These are phyloP conservation scores for Teleogryllus occipitalis DNA, from an alignment of 1,140 invertebrate species.

Conservation along the genomic window DNA sequence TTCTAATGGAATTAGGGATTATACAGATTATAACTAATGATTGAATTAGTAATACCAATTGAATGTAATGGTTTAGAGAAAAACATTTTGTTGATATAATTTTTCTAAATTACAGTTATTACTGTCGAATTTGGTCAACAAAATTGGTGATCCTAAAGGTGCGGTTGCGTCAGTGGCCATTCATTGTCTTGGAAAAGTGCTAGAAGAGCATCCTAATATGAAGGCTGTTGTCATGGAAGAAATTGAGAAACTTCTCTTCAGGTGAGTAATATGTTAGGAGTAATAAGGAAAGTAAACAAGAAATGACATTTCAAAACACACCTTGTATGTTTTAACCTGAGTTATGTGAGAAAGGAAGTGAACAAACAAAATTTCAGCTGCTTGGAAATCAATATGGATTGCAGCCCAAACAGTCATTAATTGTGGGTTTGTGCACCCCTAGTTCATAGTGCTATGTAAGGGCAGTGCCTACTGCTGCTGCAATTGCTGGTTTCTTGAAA, in stretches of 20 bases:
- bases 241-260: slow-evolving; percentile 82
- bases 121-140: slow-evolving; percentile 79
- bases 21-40: not conserved
- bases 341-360: too few species aligned
- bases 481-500: too few species aligned
- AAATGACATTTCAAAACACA: too few species aligned
- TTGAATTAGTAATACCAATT: not conserved
- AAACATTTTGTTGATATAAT: not conserved
- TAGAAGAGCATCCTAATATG: slow-evolving; percentile 87
- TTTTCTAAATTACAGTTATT: slow-evolving; percentile 48
- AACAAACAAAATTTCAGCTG: too few species aligned
- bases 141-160: slow-evolving; percentile 85
- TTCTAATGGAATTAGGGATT: not conserved
- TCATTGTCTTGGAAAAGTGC: slow-evolving; percentile 74
- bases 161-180: slow-evolving; percentile 81
- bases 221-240: slow-evolving; percentile 78
- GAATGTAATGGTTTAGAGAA: not conserved
- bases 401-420: too few species aligned
- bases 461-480: too few species aligned
- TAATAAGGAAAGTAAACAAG: too few species aligned
- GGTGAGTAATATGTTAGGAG: slow-evolving; percentile 39
- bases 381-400: too few species aligned
- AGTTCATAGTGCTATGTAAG: too few species aligned
- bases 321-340: too few species aligned
- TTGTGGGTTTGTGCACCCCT: too few species aligned